Conservation (phyloP, 2,797 vertebrate species). For the Anomalospiza imberbis region DNA sequence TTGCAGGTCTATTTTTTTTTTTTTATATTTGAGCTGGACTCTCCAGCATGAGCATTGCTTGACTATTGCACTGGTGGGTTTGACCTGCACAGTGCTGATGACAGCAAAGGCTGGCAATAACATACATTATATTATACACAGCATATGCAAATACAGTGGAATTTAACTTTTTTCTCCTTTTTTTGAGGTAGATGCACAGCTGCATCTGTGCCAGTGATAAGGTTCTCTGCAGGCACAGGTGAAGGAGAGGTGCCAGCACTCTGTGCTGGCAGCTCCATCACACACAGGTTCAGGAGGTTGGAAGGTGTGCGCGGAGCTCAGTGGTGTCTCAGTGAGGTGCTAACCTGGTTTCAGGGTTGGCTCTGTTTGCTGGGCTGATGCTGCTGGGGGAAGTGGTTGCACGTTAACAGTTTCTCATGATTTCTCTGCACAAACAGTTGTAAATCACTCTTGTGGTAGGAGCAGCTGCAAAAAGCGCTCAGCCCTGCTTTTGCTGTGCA, state of each 20-base stretch:
- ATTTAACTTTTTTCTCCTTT: background rate
- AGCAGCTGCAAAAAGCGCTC: background rate
- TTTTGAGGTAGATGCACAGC: background rate
- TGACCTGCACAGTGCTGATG: background rate
- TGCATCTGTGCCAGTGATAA: background rate
- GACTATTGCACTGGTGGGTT: background rate
- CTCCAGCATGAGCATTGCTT: background rate
- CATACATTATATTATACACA: background rate
- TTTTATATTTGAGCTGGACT: background rate
- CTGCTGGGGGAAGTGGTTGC: background rate
- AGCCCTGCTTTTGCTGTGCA: background rate
- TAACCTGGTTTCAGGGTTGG: too few relatives aligned
- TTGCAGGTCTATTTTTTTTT: background rate
- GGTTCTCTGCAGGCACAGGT: background rate
- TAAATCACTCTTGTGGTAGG: background rate
- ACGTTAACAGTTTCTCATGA: background rate
- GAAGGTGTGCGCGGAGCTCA: background rate
- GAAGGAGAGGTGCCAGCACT: background rate
- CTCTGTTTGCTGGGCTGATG: background rate
- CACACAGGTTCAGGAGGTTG: background rate
- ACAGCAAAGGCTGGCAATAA: background rate
- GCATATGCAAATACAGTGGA: background rate
- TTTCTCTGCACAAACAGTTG: background rate
- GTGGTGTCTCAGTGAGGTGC: background rate
- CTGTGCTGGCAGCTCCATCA: accelerated